phyloP scores from a whole-genome alignment of 2,888 invertebrate species.

The Malachius bipustulatus region DNA sequence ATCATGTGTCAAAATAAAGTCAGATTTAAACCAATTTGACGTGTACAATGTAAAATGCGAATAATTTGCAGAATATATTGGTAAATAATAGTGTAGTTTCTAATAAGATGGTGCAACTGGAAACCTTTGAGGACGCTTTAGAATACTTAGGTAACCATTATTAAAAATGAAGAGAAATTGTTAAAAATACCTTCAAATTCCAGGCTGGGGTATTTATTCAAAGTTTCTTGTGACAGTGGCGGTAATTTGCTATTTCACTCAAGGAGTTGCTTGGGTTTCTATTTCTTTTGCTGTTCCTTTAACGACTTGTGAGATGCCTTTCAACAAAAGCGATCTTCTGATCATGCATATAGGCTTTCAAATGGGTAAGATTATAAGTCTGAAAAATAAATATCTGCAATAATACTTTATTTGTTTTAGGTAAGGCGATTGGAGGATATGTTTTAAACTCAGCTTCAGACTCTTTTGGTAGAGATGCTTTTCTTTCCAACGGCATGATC shows the following conservation, averaged over 20 bases:
- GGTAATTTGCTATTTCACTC: conserved; percentile 24
- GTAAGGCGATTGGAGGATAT: conserved; percentile 32
- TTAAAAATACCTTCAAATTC: conserved; percentile 13
- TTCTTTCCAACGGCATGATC: conserved; percentile 31
- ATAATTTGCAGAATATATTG: no score
- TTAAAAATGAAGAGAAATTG: no score
- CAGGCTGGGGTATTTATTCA: conserved; percentile 34
- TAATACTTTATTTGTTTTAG: no score
- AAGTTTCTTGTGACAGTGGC: conserved; percentile 28
- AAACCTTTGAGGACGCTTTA: conserved; percentile 1
- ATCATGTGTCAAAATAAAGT: no score
- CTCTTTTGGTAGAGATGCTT: conserved; percentile 32
- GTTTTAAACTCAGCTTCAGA: conserved; percentile 32
- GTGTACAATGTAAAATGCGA: no score
- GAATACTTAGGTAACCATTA: background rate
- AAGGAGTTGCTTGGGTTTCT: conserved; percentile 24
- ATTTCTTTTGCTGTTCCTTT: conserved; percentile 29
- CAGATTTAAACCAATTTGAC: no score
- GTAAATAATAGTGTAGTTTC: no score
- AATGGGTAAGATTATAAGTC: background rate
- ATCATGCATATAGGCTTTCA: background rate
- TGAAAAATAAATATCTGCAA: no score
- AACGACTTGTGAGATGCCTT: conserved; percentile 26
- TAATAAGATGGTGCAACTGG: background rate
- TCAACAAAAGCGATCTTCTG: background rate